Evolutionary conservation across 2,113 vertebrate species (phyloP), one percentile per base, ranked within the genome.

Genomic region (Xerus inauris): DNA sequence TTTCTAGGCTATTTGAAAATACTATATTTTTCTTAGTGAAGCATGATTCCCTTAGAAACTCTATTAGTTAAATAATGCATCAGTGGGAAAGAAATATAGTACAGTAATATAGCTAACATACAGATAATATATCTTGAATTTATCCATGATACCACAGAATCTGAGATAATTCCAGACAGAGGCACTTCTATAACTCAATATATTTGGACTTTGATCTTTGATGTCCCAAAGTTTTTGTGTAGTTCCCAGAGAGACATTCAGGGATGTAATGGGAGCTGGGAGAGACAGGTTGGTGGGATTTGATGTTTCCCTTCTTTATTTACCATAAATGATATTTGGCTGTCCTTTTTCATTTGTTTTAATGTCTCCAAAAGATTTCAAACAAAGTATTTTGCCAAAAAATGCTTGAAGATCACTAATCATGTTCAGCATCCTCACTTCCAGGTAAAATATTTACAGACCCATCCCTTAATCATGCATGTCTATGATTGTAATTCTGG

Each of bases 1-100:
- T 71, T 86, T 93, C 64, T 89, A 89, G 57, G 54, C 67, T 69
- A 87, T 76, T 95, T 19, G 32, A 80, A 94, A 93, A 75, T 79
- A 51, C n/a, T 67, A 38, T 86, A 47, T 90, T 87, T 90, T 86
- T 65, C 42, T 82, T 54, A 71, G 20, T 57, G 38, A 57, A 87
- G 26, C 42, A 64, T 82, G 19, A 87, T 57, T 94, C 35, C 5
- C 28, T 72, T 42, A 91, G 45, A 59, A 65, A 76, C 40, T 79
- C 32, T 76, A 26, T 42, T 59, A 94, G 47, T 20, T 75, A 87
- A 88, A 57, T 76, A 83, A 77, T 81, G 5, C 12, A 80, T 67
- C 84, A 3, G 4, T 64, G 17, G 49, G 26, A 83, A 35, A 92
- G 69, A 86, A 72, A 12, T 76, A 51, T 76, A 51, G 40, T 73